A percentile compares a stretch with the other conserved stretches of the same genome.
These are phyloP conservation scores for Marronus borbonicus DNA, from an alignment of 2,888 invertebrate genomes.

Conservation along the genomic window DNA sequence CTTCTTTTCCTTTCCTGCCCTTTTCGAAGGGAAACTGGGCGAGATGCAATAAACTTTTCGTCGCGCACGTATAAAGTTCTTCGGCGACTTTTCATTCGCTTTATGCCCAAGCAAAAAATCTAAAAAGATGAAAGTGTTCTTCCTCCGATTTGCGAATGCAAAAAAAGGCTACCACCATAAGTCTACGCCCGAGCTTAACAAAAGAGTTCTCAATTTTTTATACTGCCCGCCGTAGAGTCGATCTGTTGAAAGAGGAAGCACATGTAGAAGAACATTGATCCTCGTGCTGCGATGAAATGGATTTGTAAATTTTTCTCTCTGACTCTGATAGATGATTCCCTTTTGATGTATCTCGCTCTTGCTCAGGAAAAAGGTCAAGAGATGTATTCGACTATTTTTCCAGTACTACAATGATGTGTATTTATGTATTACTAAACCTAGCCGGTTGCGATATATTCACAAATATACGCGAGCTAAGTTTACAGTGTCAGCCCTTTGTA, in stretches of 20 bases:
- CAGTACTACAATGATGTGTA: constrained; percentile 19
- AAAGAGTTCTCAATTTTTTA: constrained; percentile 47
- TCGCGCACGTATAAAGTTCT: constrained; percentile 40
- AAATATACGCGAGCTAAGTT: too few species aligned
- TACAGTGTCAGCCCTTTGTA: too few species aligned
- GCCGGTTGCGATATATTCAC: too few species aligned
- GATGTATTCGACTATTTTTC: constrained; percentile 36
- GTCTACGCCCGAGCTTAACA: constrained; percentile 43
- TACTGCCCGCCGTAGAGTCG: constrained; percentile 14
- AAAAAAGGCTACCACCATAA: constrained; percentile 45
- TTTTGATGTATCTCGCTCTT: constrained; percentile 45
- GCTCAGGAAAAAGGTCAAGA: constrained; percentile 31
- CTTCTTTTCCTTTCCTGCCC: background rate
- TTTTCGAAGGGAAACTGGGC: background rate
- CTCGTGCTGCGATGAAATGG: constrained; percentile 30
- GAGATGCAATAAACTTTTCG: constrained; percentile 45
- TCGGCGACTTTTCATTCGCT: constrained; percentile 24
- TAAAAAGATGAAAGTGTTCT: constrained; percentile 47
- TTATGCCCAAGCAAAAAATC: constrained; percentile 28
- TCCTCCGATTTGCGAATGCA: constrained; percentile 13
- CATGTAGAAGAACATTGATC: constrained; percentile 41
- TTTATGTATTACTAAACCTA: background rate
- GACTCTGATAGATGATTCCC: constrained; percentile 47
- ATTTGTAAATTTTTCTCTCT: constrained; percentile 48
- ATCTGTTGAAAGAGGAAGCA: constrained; percentile 16